Percentiles rank a stretch among this genome's conserved stretches.
Conservation (phyloP, 2,113 vertebrate species). For the Etheostoma cragini region DNA sequence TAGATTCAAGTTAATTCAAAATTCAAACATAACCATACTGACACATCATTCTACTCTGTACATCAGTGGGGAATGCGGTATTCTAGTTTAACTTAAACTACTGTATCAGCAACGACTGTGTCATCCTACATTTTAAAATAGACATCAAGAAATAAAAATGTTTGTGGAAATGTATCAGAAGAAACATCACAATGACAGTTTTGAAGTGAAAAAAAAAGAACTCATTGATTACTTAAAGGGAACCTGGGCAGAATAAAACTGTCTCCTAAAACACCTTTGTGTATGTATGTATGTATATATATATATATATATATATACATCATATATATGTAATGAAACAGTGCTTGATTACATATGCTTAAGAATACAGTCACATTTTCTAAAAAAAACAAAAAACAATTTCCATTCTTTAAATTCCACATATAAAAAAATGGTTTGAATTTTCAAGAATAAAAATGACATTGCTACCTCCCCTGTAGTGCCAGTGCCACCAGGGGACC, state of each 20-base stretch:
- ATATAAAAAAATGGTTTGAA: neutral
- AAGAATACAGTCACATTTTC: neutral
- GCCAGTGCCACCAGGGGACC: too few relatives aligned
- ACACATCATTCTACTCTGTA: neutral
- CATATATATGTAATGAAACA: neutral
- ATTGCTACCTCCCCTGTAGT: constrained; percentile 2
- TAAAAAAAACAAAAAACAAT: neutral
- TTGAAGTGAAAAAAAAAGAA: neutral
- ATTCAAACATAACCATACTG: neutral
- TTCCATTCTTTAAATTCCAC: neutral
- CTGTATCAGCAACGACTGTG: neutral
- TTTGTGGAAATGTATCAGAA: neutral
- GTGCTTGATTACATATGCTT: neutral
- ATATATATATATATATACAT: constrained; percentile 4
- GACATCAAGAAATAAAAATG: neutral
- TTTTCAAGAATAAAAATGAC: constrained; percentile 18
- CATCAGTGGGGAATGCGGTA: neutral
- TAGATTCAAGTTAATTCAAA: neutral
- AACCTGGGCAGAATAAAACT: neutral
- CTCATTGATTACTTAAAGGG: neutral
- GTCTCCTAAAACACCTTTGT: neutral
- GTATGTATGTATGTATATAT: neutral
- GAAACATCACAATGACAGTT: neutral
- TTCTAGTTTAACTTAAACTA: neutral
- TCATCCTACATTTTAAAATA: neutral